These are phyloP conservation scores for Tupaia tana DNA, from an alignment of 2,113 vertebrate genomes.

Conservation along the genomic window DNA sequence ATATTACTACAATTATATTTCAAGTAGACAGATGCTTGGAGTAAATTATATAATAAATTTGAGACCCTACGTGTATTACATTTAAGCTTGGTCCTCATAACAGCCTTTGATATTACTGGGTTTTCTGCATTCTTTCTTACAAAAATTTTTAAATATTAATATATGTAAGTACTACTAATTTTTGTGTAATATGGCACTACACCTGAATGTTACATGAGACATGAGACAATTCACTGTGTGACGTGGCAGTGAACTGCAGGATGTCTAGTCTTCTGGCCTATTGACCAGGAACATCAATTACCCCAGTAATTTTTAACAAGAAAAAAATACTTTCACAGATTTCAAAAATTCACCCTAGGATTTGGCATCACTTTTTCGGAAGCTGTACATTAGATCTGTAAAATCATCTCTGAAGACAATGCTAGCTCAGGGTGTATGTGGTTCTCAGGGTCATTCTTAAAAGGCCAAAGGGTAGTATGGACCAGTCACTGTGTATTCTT, in stretches of 20 bases:
- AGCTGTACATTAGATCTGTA: neutral
- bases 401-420: neutral
- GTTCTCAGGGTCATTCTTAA: neutral
- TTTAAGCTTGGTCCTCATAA: constrained; percentile 5
- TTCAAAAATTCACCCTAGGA: neutral
- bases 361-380: neutral
- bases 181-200: neutral
- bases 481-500: neutral
- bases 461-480: neutral
- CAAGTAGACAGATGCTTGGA: constrained; percentile 25
- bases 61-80: neutral
- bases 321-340: neutral
- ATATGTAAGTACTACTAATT: neutral
- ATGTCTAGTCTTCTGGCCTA: neutral
- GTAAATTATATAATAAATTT: neutral
- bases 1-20: neutral
- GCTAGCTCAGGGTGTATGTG: neutral
- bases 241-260: neutral
- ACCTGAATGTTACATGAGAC: neutral
- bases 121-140: neutral
- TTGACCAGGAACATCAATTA: neutral
- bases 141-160: neutral
- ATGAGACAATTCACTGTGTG: neutral
- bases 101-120: neutral
- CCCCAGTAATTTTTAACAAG: neutral